phyloP scores from a whole-genome alignment of 2,113 vertebrate species.

The Festucalex cinctus region DNA sequence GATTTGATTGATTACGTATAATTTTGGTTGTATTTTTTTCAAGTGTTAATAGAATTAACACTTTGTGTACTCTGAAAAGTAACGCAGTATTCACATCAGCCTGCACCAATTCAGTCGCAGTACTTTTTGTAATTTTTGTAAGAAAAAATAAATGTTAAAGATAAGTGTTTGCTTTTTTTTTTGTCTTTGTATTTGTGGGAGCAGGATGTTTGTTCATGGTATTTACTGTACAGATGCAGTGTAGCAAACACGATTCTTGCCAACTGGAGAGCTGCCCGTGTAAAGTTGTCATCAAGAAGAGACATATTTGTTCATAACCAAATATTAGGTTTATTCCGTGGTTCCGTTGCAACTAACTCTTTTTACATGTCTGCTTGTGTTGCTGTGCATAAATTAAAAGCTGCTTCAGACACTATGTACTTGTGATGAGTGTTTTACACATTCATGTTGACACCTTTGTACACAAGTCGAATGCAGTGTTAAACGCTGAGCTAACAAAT shows the following conservation, averaged over 20 bases:
- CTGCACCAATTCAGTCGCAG: slow-evolving; percentile 47
- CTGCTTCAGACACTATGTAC: slow-evolving; percentile 63
- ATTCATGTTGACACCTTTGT: not conserved
- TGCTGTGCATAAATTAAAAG: slow-evolving; percentile 78
- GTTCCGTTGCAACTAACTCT: slow-evolving; percentile 69
- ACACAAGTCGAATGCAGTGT: not conserved
- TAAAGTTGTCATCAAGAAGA: slow-evolving; percentile 35
- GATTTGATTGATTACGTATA: slow-evolving; percentile 42
- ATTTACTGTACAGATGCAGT: slow-evolving; percentile 53
- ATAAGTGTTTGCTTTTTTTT: slow-evolving; percentile 52
- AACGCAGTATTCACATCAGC: slow-evolving; percentile 40
- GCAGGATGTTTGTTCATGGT: slow-evolving; percentile 43
- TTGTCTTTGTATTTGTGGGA: slow-evolving; percentile 46
- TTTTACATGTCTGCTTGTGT: slow-evolving; percentile 76
- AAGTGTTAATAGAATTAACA: slow-evolving; percentile 53
- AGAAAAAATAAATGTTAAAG: slow-evolving; percentile 38
- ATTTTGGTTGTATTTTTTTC: slow-evolving; percentile 44
- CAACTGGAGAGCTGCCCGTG: slow-evolving; percentile 32
- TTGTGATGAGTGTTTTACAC: slow-evolving; percentile 33
- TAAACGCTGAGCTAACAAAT: too few species aligned
- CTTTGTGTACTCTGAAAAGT: slow-evolving; percentile 50
- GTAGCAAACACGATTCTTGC: slow-evolving; percentile 29
- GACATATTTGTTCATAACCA: slow-evolving; percentile 54
- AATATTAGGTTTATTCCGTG: slow-evolving; percentile 51
- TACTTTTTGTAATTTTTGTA: slow-evolving; percentile 71